Base-by-base conservation (phyloP, 2,113 vertebrate genomes). In the Cromileptes altivelis region DNA sequence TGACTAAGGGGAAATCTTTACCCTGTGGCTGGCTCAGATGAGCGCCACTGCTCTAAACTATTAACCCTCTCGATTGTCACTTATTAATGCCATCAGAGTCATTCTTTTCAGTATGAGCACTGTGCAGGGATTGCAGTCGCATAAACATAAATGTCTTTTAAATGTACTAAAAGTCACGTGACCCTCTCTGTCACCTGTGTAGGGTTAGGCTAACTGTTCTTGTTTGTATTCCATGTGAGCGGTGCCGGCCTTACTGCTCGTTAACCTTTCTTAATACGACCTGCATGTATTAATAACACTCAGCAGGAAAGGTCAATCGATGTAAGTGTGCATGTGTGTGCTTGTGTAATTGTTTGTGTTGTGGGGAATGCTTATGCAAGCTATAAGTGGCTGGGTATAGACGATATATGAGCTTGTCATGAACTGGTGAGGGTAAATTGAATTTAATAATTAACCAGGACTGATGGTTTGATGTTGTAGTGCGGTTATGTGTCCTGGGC, bases 181-280 rank as follows among this genome's bases (percentile, higher is more conserved):
- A 67, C 61, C 53, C n/a, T 63, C 63, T 58, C 61, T 33, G 21
- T 85, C 72, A 37, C 72, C 75, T 75, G 70, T 53, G 52, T 52
- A 53, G 65, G 68, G 73, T 56, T 17, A 67, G 40, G 25, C 52
- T 53, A 56, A 62, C 69, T 55, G 13, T 69, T 84, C 70, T 85
- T 92, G 88, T 94, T 94, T 95, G 84, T 85, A 88, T 90, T 93
- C 84, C 73, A 62, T 62, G 81, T 85, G 87, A 86, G 90, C 14
- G 18, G 78, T 74, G 72, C 69, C 83, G 78, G 85, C 78, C 81
- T 88, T 90, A 82, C 80, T 86, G 88, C 93, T 95, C 62, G 86
- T 96, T 95, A 95, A 95, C 94, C 94, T 96, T 95, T 95, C 81
- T 84, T 93, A 92, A 94, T 94, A 90, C 81, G 63, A 87, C 63